Evolutionary conservation across 2,113 vertebrate genomes (phyloP).

Genomic region (Poeciliopsis turrubarensis): DNA sequence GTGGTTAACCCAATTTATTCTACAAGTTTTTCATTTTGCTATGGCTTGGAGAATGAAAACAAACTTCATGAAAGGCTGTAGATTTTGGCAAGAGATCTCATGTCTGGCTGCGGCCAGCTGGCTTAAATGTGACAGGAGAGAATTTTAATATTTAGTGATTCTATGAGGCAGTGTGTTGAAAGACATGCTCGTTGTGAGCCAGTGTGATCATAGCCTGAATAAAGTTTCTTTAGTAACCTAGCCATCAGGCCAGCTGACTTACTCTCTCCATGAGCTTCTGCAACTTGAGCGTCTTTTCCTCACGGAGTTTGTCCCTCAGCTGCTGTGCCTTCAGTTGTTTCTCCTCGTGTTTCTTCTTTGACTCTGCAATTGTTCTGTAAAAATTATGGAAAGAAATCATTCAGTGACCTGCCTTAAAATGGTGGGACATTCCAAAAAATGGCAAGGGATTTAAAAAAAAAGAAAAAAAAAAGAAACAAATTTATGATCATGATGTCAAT

Average conservation of each 20-base stretch:
- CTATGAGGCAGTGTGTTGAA: slow-evolving; percentile 65
- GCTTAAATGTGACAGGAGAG: slow-evolving; percentile 48
- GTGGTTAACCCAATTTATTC: slow-evolving; percentile 69
- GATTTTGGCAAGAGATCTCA: slow-evolving; percentile 65
- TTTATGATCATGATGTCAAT: no score
- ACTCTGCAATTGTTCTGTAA: slow-evolving; percentile 96
- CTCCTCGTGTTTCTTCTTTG: slow-evolving; percentile 99
- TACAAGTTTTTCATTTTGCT: slow-evolving; percentile 52
- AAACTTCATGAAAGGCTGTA: slow-evolving; percentile 73
- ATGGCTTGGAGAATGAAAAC: slow-evolving; percentile 62
- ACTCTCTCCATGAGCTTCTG: slow-evolving; percentile 98
- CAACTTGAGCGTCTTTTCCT: slow-evolving; percentile 96
- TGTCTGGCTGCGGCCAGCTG: slow-evolving; percentile 62
- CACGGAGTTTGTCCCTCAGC: slow-evolving; percentile 94
- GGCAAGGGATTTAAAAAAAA: background rate
- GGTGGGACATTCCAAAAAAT: slow-evolving; percentile 19
- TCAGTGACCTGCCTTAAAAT: slow-evolving; percentile 25
- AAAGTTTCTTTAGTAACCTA: slow-evolving; percentile 45
- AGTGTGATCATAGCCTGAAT: slow-evolving; percentile 33
- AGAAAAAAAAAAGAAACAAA: no score
- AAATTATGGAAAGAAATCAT: slow-evolving; percentile 52
- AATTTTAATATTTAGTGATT: slow-evolving; percentile 70
- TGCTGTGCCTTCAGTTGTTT: slow-evolving; percentile 99
- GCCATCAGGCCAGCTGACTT: slow-evolving; percentile 66
- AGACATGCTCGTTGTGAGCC: slow-evolving; percentile 59